A percentile compares a stretch with the other conserved stretches of the same genome.
phyloP scores from a whole-genome alignment of 1,140 invertebrate species.

The Ceratoteleas bidentatus region DNA sequence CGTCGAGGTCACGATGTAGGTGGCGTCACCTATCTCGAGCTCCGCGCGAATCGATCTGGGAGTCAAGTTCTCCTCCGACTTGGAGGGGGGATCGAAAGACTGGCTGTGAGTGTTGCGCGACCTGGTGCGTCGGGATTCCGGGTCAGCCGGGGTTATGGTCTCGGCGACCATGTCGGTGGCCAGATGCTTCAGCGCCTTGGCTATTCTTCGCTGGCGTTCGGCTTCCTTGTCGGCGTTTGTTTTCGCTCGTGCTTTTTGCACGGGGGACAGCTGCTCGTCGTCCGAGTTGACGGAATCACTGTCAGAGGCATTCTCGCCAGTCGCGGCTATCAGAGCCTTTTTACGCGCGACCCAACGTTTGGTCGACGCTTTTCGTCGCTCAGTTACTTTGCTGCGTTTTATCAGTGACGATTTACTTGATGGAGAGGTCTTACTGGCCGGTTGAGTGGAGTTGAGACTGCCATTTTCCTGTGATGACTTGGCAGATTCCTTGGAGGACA shows the following conservation, averaged over 20 bases:
- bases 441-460: background rate
- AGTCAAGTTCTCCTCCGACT: conserved; percentile 44
- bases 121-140: conserved; percentile 46
- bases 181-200: conserved; percentile 69
- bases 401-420: background rate
- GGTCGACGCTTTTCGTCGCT: conserved; percentile 74
- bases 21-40: conserved; percentile 72
- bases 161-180: conserved; percentile 63
- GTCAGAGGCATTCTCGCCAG: conserved; percentile 74
- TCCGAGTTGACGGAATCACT: conserved; percentile 75
- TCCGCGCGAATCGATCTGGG: conserved; percentile 65
- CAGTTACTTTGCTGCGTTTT: conserved; percentile 70
- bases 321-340: conserved; percentile 75
- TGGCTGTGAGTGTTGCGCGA: conserved; percentile 16
- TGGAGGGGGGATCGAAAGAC: too few relatives aligned
- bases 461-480: conserved; percentile 42
- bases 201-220: conserved; percentile 66
- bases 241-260: conserved; percentile 76
- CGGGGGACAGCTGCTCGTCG: conserved; percentile 73
- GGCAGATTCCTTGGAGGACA: conserved; percentile 61
- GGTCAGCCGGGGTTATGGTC: conserved; percentile 36
- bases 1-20: conserved; percentile 75
- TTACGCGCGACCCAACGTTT: conserved; percentile 79
- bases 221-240: conserved; percentile 73
- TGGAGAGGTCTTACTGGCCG: conserved; percentile 4